These are phyloP conservation scores for Amphiprion percula DNA, from an alignment of 2,113 vertebrate species.

Conservation along the genomic window DNA sequence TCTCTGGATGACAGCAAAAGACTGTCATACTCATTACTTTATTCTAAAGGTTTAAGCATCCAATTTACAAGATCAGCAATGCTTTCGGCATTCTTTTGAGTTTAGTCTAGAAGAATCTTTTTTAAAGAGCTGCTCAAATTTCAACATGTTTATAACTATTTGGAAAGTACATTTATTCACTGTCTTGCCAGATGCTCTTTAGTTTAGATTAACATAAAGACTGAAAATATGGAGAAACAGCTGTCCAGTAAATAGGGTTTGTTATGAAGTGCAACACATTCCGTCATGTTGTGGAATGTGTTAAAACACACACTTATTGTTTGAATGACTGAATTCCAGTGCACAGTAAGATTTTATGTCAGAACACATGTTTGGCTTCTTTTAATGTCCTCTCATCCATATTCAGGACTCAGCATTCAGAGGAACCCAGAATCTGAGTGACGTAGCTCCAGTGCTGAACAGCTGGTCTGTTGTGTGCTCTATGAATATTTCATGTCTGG, in stretches of 20 bases:
- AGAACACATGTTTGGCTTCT: constrained; percentile 25
- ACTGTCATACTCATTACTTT: no score
- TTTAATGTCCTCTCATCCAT: constrained; percentile 61
- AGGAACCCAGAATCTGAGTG: constrained; percentile 25
- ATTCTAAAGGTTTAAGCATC: no score
- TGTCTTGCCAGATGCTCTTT: no score
- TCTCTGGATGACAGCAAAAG: background rate
- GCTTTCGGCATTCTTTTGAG: no score
- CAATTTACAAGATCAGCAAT: no score
- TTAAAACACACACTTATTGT: constrained; percentile 53
- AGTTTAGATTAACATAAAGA: no score
- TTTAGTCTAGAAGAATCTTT: no score
- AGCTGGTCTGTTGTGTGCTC: constrained; percentile 23
- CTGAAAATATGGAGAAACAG: background rate
- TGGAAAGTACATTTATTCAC: no score
- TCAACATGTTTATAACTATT: no score
- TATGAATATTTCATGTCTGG: constrained; percentile 65
- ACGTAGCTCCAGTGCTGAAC: constrained; percentile 29
- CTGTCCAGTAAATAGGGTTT: background rate
- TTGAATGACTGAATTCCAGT: constrained; percentile 34
- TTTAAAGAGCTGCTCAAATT: no score
- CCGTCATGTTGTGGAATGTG: constrained; percentile 12
- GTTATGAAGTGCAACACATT: background rate
- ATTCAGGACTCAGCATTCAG: constrained; percentile 55
- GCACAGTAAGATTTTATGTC: constrained; percentile 59